Percentiles rank a stretch among this genome's conserved stretches.
Conservation (phyloP, 1,140 invertebrate species). For the Ylistrum balloti region DNA sequence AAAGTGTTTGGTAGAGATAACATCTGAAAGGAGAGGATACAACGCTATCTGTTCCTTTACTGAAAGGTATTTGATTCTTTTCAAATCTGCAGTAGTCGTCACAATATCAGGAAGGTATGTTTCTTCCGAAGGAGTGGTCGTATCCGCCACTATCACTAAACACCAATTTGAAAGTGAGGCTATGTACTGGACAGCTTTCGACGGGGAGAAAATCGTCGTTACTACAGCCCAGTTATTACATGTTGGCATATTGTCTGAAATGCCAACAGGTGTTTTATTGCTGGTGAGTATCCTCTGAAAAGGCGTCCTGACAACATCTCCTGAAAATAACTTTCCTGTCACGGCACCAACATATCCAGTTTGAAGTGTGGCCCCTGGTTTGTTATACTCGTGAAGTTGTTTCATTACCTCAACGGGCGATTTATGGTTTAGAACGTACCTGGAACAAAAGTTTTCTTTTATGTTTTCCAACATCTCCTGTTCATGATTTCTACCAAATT, state of each 20-base stretch:
- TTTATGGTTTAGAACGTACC: no score
- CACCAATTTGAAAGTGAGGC: not conserved
- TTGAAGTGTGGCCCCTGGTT: no score
- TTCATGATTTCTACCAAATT: not conserved
- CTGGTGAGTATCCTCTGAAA: no score
- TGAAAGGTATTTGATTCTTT: constrained; percentile 30
- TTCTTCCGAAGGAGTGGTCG: not conserved
- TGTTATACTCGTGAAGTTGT: no score
- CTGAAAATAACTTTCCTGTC: no score
- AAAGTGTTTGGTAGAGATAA: constrained; percentile 48
- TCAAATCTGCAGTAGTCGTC: not conserved
- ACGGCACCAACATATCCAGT: no score
- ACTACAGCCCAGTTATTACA: constrained; percentile 38
- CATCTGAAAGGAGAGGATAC: constrained; percentile 24
- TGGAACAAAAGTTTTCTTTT: not conserved
- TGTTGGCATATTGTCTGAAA: no score
- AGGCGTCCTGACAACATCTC: no score
- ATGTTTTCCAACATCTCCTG: not conserved
- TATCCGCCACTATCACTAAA: constrained; percentile 42
- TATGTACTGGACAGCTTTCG: not conserved
- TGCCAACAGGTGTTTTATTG: no score
- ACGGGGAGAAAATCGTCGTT: not conserved
- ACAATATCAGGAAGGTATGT: not conserved
- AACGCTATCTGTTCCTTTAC: constrained; percentile 20
- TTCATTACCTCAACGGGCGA: no score